Conservation (phyloP, 2,888 invertebrate species). For the Drosophila colorata region DNA sequence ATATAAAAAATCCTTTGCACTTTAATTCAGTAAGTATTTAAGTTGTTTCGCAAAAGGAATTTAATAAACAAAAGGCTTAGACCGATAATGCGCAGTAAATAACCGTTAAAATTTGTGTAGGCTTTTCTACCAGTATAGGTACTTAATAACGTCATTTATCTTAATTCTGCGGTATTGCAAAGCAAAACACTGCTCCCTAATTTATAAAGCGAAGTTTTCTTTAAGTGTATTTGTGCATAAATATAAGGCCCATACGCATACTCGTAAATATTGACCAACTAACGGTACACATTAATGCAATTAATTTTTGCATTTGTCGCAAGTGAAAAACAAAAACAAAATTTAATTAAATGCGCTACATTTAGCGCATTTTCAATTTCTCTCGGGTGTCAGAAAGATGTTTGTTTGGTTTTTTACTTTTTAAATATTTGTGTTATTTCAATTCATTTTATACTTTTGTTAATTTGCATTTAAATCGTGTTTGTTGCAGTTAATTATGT, state of each 20-base stretch:
- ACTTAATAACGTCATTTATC: too few relatives aligned
- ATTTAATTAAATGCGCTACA: conserved; percentile 38
- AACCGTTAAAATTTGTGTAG: too few relatives aligned
- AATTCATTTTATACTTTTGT: conserved; percentile 42
- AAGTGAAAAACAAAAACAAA: conserved; percentile 35
- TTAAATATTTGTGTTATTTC: conserved; percentile 8
- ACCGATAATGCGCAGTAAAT: too few relatives aligned
- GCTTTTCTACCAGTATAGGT: too few relatives aligned
- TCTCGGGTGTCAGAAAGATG: neutral
- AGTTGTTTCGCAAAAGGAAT: too few relatives aligned
- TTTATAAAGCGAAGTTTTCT: neutral
- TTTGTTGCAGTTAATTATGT: conserved; percentile 77
- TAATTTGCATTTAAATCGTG: conserved; percentile 69
- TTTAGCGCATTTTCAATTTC: conserved; percentile 12
- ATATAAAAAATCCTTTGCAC: too few relatives aligned
- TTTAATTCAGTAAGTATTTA: too few relatives aligned
- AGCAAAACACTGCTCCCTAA: too few relatives aligned
- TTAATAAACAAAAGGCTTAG: too few relatives aligned
- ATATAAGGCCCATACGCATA: conserved; percentile 1
- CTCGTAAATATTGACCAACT: neutral
- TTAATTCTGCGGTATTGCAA: too few relatives aligned
- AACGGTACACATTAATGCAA: conserved; percentile 63
- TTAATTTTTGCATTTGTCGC: conserved; percentile 62
- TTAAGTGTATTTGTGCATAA: neutral
- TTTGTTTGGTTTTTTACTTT: conserved; percentile 1